A percentile compares a stretch with the other conserved stretches of the same genome.
Evolutionary conservation across 2,113 vertebrate genomes (phyloP).

Genomic region (Penelope pileata): DNA sequence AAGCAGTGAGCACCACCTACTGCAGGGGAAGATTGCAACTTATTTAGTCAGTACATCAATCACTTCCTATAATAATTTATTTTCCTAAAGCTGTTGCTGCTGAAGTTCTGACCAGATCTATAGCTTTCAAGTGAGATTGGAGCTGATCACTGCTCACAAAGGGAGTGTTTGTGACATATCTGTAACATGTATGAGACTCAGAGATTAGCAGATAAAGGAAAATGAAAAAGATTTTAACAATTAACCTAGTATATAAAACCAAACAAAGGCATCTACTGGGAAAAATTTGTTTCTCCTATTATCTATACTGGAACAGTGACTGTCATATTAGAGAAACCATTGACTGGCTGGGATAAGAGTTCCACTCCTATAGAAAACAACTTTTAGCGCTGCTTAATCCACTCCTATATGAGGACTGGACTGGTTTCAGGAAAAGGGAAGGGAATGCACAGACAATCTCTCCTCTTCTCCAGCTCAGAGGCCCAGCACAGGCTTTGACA

Average conservation of each 20-base stretch:
- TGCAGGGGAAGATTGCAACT: constrained; percentile 63
- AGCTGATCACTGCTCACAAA: background rate
- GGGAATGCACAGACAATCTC: background rate
- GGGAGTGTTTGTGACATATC: background rate
- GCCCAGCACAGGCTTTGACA: background rate
- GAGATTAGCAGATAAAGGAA: background rate
- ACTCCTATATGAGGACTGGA: background rate
- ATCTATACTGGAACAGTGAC: background rate
- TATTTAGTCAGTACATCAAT: constrained; percentile 49
- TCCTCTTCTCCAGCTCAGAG: background rate
- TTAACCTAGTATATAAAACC: background rate
- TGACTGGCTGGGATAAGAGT: background rate
- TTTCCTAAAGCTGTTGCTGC: constrained; percentile 27
- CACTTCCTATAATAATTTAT: constrained; percentile 46
- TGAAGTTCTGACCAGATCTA: constrained; percentile 25
- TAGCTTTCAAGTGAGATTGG: background rate
- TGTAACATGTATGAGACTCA: background rate
- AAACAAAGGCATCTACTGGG: background rate
- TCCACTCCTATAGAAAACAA: background rate
- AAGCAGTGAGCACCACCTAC: constrained; percentile 65
- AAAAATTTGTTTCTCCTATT: background rate
- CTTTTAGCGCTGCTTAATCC: background rate
- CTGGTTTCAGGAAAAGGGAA: background rate
- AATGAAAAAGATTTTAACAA: background rate
- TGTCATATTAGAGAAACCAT: background rate